A percentile compares a stretch with the other conserved stretches of the same genome.
Conservation (phyloP, 2,888 invertebrate genomes). For the Drosophila lutescens region DNA sequence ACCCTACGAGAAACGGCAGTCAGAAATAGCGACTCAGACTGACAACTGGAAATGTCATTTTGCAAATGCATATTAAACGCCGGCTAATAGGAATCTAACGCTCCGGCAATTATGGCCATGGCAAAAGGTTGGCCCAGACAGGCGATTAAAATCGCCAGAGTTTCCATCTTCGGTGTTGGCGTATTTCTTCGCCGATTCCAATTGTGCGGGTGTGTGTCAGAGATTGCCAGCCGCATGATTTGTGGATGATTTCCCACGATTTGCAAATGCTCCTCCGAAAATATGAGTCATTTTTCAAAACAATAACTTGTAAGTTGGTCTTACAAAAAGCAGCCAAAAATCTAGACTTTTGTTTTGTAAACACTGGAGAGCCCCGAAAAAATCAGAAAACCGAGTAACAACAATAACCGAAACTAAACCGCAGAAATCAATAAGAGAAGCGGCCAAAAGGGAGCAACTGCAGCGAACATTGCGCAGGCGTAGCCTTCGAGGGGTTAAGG, state of each 20-base stretch:
- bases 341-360: slow-evolving; percentile 30
- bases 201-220: slow-evolving; percentile 57
- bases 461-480: slow-evolving; percentile 69
- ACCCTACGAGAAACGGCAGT: slow-evolving; percentile 36
- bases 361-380: slow-evolving; percentile 10
- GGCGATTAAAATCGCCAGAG: slow-evolving; percentile 36
- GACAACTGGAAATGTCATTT: slow-evolving; percentile 64
- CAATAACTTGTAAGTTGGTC: slow-evolving; percentile 70
- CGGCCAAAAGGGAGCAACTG: slow-evolving; percentile 68
- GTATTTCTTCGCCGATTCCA: slow-evolving; percentile 44
- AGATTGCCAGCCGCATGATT: slow-evolving; percentile 27
- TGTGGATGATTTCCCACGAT: slow-evolving; percentile 73
- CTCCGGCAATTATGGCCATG: slow-evolving; percentile 60
- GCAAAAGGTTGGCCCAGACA: slow-evolving; percentile 65
- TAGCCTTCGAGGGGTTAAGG: slow-evolving; percentile 39
- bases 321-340: slow-evolving; percentile 24
- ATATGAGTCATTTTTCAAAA: slow-evolving; percentile 72
- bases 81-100: slow-evolving; percentile 69
- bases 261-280: slow-evolving; percentile 50
- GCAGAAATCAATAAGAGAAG: slow-evolving; percentile 74
- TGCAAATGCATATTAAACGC: slow-evolving; percentile 65
- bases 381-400: background rate
- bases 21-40: slow-evolving; percentile 14
- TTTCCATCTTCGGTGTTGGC: slow-evolving; percentile 61
- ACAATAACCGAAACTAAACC: slow-evolving; percentile 62